Base-by-base conservation (phyloP, 1,140 invertebrate genomes). In the Schmidtea mediterranea region DNA sequence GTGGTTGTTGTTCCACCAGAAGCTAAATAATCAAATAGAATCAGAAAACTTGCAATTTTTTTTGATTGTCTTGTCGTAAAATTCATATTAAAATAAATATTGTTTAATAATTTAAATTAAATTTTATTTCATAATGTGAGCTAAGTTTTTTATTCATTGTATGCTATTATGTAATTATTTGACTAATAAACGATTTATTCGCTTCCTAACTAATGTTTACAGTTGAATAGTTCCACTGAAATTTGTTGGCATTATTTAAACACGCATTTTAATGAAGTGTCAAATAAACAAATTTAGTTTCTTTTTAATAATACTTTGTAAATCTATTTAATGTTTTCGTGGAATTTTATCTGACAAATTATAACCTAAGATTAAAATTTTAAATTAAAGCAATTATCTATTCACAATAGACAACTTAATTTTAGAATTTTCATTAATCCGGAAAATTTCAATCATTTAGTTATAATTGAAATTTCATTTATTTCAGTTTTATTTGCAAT, bases 291-390 rank as follows among this genome's bases (percentile, higher is more conserved):
- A 37, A 37, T 37, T 37, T 37, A 37, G 36, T 37, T 37, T 37
- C 36, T 37, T 37, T 37, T 37, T 37, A 37, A 37, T 37, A 37
- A 37, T 37, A 10, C 15, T 37, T 15, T 37, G 9, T 37, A 37
- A 37, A 37, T 15, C 36, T 15, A 37, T 37, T 37, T 10, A 9
- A 37, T 37, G 62, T 62, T n/a, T 49, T 53, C n/a, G n/a, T n/a
- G n/a, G n/a, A n/a, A n/a, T n/a, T n/a, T n/a, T n/a, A n/a, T n/a
- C n/a, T n/a, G n/a, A n/a, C n/a, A n/a, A n/a, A n/a, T n/a, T n/a
- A n/a, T n/a, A n/a, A n/a, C n/a, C n/a, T n/a, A n/a, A n/a, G n/a
- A n/a, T n/a, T n/a, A n/a, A n/a, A n/a, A n/a, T n/a, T n/a, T n/a
- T n/a, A n/a, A n/a, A n/a, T n/a, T n/a, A n/a, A n/a, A n/a, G n/a